Percentiles rank a stretch among this genome's conserved stretches.
Evolutionary conservation across 2,888 invertebrate species (phyloP).

Genomic region (Caenorhabditis japonica): DNA sequence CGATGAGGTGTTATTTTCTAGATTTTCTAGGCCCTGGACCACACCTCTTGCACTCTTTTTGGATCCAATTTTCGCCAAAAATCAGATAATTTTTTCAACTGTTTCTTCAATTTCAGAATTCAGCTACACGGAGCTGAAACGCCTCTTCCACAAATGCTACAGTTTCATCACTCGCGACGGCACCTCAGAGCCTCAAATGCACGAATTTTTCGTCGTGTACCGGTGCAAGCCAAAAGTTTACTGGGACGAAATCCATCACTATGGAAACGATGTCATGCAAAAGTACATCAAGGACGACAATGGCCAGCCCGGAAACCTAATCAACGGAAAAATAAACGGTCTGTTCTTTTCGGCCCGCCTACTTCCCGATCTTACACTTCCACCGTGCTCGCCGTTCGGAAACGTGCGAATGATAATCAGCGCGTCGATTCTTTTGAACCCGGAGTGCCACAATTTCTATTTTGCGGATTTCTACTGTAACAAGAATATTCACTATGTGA

Average conservation of each 20-base stretch:
- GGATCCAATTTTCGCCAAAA: too few species aligned
- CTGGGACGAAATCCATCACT: slow-evolving; percentile 69
- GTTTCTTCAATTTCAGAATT: slow-evolving; percentile 49
- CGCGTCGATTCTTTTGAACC: slow-evolving; percentile 42
- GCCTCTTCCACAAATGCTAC: slow-evolving; percentile 50
- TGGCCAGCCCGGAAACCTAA: slow-evolving; percentile 73
- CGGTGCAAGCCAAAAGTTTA: slow-evolving; percentile 70
- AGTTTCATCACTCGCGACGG: slow-evolving; percentile 32
- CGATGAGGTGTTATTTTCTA: too few species aligned
- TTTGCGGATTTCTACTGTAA: slow-evolving; percentile 78
- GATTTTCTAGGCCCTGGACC: too few species aligned
- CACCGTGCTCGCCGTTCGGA: slow-evolving; percentile 73
- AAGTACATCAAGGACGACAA: slow-evolving; percentile 75
- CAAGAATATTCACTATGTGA: slow-evolving; percentile 75
- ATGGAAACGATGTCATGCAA: slow-evolving; percentile 67
- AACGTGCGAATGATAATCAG: slow-evolving; percentile 69
- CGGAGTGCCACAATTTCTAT: slow-evolving; percentile 67
- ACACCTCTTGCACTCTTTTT: too few species aligned
- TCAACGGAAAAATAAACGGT: slow-evolving; percentile 71
- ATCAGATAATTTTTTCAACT: neutral
- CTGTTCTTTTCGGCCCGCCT: slow-evolving; percentile 77
- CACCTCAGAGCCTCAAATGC: slow-evolving; percentile 44
- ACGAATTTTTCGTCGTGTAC: slow-evolving; percentile 60
- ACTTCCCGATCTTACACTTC: slow-evolving; percentile 60
- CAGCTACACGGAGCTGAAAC: slow-evolving; percentile 48